phyloP scores from a whole-genome alignment of 2,113 vertebrate species.

The Labrus mixtus region DNA sequence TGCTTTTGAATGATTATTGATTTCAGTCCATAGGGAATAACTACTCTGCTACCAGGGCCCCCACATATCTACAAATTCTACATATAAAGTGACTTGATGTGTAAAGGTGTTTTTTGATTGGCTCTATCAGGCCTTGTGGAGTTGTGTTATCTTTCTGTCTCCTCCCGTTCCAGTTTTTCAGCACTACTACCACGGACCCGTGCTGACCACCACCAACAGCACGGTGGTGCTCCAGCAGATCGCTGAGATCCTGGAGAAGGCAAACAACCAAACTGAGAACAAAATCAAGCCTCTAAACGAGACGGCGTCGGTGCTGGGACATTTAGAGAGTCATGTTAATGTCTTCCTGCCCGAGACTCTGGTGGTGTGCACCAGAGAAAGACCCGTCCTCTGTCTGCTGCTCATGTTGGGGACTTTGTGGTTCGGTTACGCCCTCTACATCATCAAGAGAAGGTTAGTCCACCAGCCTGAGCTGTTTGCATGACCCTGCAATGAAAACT shows the following conservation, averaged over 20 bases:
- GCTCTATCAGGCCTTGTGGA: too few relatives aligned
- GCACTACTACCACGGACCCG: constrained; percentile 85
- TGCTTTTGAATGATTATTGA: too few relatives aligned
- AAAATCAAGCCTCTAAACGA: neutral
- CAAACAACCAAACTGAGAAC: constrained; percentile 37
- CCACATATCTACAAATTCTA: too few relatives aligned
- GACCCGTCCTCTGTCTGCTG: constrained; percentile 91
- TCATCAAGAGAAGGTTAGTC: constrained; percentile 92
- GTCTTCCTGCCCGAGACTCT: constrained; percentile 70
- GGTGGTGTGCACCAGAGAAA: constrained; percentile 84
- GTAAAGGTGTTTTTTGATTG: too few relatives aligned
- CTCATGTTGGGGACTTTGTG: constrained; percentile 94
- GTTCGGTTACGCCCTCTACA: constrained; percentile 92
- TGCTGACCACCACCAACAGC: constrained; percentile 71
- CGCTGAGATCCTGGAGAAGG: constrained; percentile 62
- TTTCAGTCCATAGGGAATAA: too few relatives aligned
- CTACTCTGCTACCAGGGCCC: too few relatives aligned
- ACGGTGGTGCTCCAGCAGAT: constrained; percentile 73
- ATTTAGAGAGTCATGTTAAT: constrained; percentile 4
- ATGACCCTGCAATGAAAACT: neutral
- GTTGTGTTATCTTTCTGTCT: neutral
- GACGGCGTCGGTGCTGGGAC: constrained; percentile 1
- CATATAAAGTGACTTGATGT: too few relatives aligned
- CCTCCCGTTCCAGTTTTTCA: constrained; percentile 85
- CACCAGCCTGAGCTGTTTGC: neutral